These are phyloP conservation scores for Trileptium ribeirensis DNA, from an alignment of 2,888 invertebrate species.

Conservation along the genomic window DNA sequence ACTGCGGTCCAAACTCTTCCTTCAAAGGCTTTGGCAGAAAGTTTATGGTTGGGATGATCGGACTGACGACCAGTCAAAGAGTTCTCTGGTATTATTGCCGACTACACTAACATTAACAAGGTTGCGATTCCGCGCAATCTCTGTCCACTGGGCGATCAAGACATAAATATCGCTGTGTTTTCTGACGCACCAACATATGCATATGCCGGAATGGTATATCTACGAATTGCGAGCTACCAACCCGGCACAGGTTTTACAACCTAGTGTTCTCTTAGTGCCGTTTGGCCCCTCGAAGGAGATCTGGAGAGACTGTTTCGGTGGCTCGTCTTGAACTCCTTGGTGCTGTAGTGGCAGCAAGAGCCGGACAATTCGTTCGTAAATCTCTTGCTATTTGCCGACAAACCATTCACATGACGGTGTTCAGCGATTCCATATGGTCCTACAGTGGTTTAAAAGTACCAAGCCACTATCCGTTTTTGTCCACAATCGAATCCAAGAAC, in stretches of 20 bases:
- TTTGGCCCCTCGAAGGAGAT: constrained; percentile 38
- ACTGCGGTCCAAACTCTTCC: too few species aligned
- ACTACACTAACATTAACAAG: too few species aligned
- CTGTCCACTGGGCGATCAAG: too few species aligned
- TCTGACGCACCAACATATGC: constrained; percentile 37
- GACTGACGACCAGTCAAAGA: too few species aligned
- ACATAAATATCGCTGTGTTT: too few species aligned
- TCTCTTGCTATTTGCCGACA: too few species aligned
- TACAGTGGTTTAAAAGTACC: constrained; percentile 34
- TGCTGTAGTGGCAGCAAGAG: constrained; percentile 14
- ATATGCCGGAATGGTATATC: constrained; percentile 36
- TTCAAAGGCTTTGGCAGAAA: too few species aligned
- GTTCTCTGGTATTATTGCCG: too few species aligned
- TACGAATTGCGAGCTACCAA: constrained; percentile 2
- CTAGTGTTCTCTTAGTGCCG: constrained; percentile 31
- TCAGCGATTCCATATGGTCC: constrained; percentile 34
- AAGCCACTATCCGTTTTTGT: constrained; percentile 32
- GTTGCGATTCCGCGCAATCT: too few species aligned
- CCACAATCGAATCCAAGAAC: constrained; percentile 37
- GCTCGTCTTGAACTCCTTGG: constrained; percentile 28
- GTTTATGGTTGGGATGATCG: too few species aligned
- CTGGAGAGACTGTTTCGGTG: constrained; percentile 31
- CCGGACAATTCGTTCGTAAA: constrained; percentile 21
- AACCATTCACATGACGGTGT: constrained; percentile 34
- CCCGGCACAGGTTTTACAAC: neutral